Conservation (phyloP, 2,888 invertebrate species). For the Aethes cnicana region DNA sequence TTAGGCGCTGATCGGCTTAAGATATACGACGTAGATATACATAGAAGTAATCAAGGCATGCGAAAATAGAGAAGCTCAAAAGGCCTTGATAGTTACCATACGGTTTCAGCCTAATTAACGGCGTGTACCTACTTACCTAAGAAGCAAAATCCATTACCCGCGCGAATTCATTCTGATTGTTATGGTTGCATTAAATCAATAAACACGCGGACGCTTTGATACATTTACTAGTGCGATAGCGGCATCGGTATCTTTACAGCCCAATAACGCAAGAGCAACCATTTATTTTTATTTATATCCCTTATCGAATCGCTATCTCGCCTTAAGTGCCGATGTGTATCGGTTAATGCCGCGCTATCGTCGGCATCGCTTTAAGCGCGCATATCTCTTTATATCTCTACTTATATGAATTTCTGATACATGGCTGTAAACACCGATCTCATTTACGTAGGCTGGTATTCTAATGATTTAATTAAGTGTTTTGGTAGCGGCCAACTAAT, state of each 20-base stretch:
- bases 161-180: conserved; percentile 48
- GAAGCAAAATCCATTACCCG: conserved; percentile 28
- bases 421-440: conserved; percentile 32
- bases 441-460: neutral
- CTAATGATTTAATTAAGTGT: conserved; percentile 16
- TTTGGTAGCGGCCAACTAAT: conserved; percentile 5
- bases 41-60: neutral
- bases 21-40: too few species aligned
- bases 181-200: conserved; percentile 50
- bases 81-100: conserved; percentile 12
- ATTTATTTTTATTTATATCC: conserved; percentile 76
- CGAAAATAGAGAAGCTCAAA: neutral
- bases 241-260: conserved; percentile 72
- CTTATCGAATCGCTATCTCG: conserved; percentile 63
- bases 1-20: too few species aligned
- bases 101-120: conserved; percentile 22
- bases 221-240: conserved; percentile 56
- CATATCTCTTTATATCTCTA: conserved; percentile 56
- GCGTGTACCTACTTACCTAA: conserved; percentile 21
- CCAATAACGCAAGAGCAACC: conserved; percentile 60
- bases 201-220: conserved; percentile 54
- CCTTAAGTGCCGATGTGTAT: conserved; percentile 74
- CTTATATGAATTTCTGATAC: conserved; percentile 50
- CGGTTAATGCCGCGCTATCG: conserved; percentile 66
- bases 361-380: conserved; percentile 59